Conservation (phyloP, 2,888 invertebrate genomes). For the Charanyca ferruginea region DNA sequence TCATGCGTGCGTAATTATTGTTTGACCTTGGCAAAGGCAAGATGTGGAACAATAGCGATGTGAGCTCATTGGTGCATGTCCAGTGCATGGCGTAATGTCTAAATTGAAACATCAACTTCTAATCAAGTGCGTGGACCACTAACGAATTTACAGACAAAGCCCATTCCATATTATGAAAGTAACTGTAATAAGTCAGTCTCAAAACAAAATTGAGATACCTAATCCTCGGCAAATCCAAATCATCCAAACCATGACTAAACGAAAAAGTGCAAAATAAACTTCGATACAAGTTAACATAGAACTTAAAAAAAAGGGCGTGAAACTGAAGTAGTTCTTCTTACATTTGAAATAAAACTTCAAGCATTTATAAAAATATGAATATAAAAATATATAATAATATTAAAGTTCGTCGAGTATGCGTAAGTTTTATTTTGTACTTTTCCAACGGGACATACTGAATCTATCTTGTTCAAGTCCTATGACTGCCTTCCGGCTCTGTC, state of each 20-base stretch:
- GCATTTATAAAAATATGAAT: no score
- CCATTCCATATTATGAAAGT: not conserved
- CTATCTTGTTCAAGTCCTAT: not conserved
- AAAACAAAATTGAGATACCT: constrained; percentile 5
- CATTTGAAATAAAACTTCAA: no score
- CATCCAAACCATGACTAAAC: no score
- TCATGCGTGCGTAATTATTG: constrained; percentile 66
- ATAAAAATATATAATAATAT: no score
- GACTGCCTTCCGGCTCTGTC: not conserved
- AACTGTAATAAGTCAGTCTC: not conserved
- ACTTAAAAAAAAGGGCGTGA: no score
- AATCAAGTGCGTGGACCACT: constrained; percentile 31
- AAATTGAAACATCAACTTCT: constrained; percentile 66
- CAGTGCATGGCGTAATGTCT: constrained; percentile 69
- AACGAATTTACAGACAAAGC: constrained; percentile 19
- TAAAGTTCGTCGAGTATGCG: no score
- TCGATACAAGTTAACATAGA: no score
- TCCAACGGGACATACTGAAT: no score
- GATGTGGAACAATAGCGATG: constrained; percentile 73
- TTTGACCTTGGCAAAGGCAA: constrained; percentile 76
- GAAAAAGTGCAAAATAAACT: no score
- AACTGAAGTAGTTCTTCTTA: no score
- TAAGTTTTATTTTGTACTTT: no score
- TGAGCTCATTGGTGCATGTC: constrained; percentile 72
- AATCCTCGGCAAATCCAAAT: no score